A percentile compares a stretch with the other conserved stretches of the same genome.
phyloP scores from a whole-genome alignment of 2,888 invertebrate species.

The Parasteatoda lunata region DNA sequence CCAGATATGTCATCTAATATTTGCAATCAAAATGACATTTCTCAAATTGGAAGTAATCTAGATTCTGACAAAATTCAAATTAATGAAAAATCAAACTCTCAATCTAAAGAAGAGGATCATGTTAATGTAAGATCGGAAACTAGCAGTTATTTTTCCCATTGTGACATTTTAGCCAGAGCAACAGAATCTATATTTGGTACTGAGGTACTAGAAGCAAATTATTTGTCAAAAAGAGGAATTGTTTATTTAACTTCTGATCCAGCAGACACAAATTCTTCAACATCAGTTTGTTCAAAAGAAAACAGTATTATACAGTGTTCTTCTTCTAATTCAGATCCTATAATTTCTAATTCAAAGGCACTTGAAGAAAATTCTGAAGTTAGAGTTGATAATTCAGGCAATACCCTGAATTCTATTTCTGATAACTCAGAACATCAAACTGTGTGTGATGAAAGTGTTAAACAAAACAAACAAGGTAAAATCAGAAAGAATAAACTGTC shows the following conservation, averaged over 20 bases:
- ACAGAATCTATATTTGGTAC: conserved; percentile 74
- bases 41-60: conserved; percentile 6
- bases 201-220: conserved; percentile 42
- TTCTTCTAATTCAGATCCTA: conserved; percentile 6
- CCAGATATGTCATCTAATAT: conserved; percentile 18
- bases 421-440: conserved; percentile 13
- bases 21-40: conserved; percentile 3
- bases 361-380: conserved; percentile 9
- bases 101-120: conserved; percentile 33
- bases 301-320: conserved; percentile 30
- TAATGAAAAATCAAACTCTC: conserved; percentile 31
- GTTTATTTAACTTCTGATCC: conserved; percentile 35
- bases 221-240: conserved; percentile 25
- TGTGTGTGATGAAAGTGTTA: conserved; percentile 18
- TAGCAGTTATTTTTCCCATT: conserved; percentile 34
- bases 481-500: conserved; percentile 33
- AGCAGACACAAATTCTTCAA: conserved; percentile 27
- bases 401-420: conserved; percentile 15
- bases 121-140: conserved; percentile 33
- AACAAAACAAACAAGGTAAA: conserved; percentile 34
- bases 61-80: conserved; percentile 32
- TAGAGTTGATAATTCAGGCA: conserved; percentile 5
- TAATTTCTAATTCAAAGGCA: conserved; percentile 5
- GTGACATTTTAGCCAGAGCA: conserved; percentile 75
- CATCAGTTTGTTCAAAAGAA: conserved; percentile 29